Evolutionary conservation across 2,888 invertebrate species (phyloP), one percentile per base, ranked within the genome.

Genomic region (Drosophila nigritarsus): DNA sequence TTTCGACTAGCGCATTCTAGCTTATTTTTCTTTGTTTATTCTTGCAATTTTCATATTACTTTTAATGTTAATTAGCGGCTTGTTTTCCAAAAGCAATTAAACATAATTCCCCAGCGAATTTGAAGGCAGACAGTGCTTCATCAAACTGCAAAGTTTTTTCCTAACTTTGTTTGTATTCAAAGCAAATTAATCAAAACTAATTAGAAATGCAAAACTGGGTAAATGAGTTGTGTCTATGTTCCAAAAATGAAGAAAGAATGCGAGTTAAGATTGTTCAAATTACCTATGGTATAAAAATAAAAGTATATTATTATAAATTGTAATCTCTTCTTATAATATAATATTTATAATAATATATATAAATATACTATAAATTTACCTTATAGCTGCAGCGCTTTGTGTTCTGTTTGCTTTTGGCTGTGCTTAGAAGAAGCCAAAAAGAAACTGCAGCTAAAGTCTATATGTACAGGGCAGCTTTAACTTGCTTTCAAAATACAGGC

Each of bases 361-460:
- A 11, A 11, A 11, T 11, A 20, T 20, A 2, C 2, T 15, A 24
- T 24, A 9, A 24, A 24, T 15, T 15, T 15, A 24, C 15, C 15
- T 45, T 45, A 29, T 49, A 15, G 13, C 8, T 48, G 48, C 20
- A 15, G 13, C n/a, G 15, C n/a, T 45, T 42, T 30, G 5, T 36
- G 24, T 29, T 30, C 20, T 56, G 49, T 53, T 63, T 71, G 9
- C 38, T 9, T 11, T 24, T 13, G n/a, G 13, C 11, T 32, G 24
- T 58, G 13, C 27, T 59, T 64, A 45, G 30, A 53, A 13, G 32
- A 48, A 42, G 34, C 34, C 29, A n/a, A n/a, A 30, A 64, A 59
- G 42, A 56, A 60, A 51, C 24, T 71, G 29, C 54, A 42, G 42
- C 54, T 13, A 60, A 65, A 62, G 45, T 78, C 64, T 67, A 66